Conservation (phyloP, 2,888 invertebrate genomes). For the Ichneumon xanthorius region DNA sequence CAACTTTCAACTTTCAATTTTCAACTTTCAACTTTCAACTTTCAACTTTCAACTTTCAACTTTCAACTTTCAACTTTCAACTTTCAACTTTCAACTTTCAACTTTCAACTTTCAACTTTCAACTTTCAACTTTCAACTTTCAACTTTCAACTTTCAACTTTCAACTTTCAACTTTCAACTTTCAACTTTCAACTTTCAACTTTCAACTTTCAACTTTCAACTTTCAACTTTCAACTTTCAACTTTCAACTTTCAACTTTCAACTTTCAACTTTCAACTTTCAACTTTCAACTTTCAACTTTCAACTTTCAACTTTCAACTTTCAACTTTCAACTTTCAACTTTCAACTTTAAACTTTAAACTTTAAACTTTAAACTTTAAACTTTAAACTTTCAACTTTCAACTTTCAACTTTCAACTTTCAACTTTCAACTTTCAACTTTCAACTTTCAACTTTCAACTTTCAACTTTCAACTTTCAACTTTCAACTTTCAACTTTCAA, state of each 20-base stretch:
- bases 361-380: too few species aligned
- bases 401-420: too few species aligned
- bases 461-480: too few species aligned
- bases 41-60: rapidly evolving
- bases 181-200: rapidly evolving
- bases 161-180: rapidly evolving
- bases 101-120: too few species aligned
- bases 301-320: rapidly evolving
- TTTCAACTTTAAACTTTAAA: too few species aligned
- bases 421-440: too few species aligned
- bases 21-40: rapidly evolving
- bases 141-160: rapidly evolving
- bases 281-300: rapidly evolving
- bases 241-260: rapidly evolving
- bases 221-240: rapidly evolving
- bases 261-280: rapidly evolving
- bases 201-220: too few species aligned
- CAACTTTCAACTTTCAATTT: too few species aligned
- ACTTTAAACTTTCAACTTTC: too few species aligned
- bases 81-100: rapidly evolving
- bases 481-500: too few species aligned
- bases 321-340: too few species aligned
- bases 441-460: too few species aligned
- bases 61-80: rapidly evolving
- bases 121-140: rapidly evolving